phyloP scores from a whole-genome alignment of 2,888 invertebrate genomes.

The Criorhina ranunculi region DNA sequence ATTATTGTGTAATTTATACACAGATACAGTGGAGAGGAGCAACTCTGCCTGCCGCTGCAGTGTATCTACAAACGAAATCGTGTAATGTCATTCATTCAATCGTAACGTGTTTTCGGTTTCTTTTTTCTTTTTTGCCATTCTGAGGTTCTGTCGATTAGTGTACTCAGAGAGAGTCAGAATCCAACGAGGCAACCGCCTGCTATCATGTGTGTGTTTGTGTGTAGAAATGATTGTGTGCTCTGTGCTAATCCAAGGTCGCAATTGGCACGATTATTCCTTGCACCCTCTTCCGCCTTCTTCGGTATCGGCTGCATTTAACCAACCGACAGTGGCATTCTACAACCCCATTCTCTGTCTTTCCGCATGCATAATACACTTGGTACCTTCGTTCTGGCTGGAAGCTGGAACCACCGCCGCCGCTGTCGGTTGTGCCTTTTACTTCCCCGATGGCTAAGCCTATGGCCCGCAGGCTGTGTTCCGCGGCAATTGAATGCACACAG shows the following conservation, averaged over 20 bases:
- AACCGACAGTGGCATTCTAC: conserved; percentile 58
- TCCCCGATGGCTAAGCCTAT: conserved; percentile 73
- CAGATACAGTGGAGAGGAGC: conserved; percentile 48
- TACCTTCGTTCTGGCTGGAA: conserved; percentile 52
- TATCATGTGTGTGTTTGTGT: conserved; percentile 33
- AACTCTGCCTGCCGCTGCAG: conserved; percentile 32
- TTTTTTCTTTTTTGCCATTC: conserved; percentile 36
- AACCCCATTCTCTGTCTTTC: conserved; percentile 71
- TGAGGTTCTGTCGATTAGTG: conserved; percentile 73
- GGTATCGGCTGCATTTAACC: conserved; percentile 14
- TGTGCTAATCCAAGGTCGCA: conserved; percentile 76
- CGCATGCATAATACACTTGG: conserved; percentile 68
- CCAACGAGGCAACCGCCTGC: conserved; percentile 33
- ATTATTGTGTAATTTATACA: conserved; percentile 82
- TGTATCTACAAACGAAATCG: conserved; percentile 74
- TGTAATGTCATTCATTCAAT: conserved; percentile 76
- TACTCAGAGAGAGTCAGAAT: conserved; percentile 46
- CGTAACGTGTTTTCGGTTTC: conserved; percentile 69
- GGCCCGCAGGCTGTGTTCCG: conserved; percentile 48
- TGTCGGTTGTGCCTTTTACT: conserved; percentile 69
- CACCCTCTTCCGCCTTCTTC: conserved; percentile 71
- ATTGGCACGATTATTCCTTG: conserved; percentile 76
- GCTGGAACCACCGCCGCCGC: conserved; percentile 53
- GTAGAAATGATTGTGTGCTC: conserved; percentile 59
- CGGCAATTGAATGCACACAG: conserved; percentile 53